phyloP scores from a whole-genome alignment of 2,113 vertebrate genomes.

The Stigmatopora argus region DNA sequence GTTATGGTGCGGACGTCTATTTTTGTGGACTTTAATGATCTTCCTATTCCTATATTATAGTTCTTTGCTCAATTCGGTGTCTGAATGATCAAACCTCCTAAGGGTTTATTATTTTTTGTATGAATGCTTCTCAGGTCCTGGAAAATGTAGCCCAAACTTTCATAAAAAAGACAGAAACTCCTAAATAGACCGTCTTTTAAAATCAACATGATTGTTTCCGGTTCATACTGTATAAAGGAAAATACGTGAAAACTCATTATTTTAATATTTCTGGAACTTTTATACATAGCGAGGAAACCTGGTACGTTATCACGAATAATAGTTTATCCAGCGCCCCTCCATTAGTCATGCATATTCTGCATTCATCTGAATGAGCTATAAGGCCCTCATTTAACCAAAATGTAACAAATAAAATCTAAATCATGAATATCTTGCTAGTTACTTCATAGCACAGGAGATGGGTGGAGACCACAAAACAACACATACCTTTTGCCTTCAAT shows the following conservation, averaged over 20 bases:
- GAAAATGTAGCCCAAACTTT: background rate
- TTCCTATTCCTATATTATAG: background rate
- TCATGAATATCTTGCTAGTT: constrained; percentile 20
- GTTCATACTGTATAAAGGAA: no score
- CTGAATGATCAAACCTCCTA: no score
- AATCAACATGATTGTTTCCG: constrained; percentile 8
- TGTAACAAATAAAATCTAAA: constrained; percentile 49
- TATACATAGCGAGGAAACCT: no score
- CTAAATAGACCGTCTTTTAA: background rate
- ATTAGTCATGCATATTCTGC: no score
- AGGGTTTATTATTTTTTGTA: background rate
- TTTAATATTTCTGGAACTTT: no score
- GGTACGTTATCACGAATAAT: no score
- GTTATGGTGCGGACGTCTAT: background rate
- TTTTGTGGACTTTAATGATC: background rate
- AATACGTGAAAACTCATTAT: no score
- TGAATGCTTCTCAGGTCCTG: background rate
- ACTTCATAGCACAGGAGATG: constrained; percentile 20
- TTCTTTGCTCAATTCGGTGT: no score
- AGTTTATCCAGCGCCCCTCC: no score
- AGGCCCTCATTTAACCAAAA: constrained; percentile 56
- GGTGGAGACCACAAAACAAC: constrained; percentile 35
- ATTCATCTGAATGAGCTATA: constrained; percentile 65
- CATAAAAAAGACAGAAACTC: background rate
- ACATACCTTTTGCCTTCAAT: constrained; percentile 58